A percentile compares a stretch with the other conserved stretches of the same genome.
Evolutionary conservation across 2,888 invertebrate genomes (phyloP).

Genomic region (Patella ulyssiponensis): DNA sequence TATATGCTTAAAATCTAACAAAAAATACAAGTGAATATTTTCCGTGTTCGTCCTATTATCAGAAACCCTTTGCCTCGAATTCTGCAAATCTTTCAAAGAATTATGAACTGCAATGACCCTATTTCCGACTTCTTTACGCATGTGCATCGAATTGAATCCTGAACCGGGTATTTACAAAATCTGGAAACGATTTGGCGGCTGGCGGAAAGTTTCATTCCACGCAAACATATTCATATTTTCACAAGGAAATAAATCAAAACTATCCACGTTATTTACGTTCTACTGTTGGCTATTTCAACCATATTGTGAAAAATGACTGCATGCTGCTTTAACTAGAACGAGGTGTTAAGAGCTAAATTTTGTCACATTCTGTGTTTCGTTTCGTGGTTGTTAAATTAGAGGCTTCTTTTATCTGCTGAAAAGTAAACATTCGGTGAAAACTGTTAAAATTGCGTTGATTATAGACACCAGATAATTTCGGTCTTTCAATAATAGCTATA

Average conservation of each 20-base stretch:
- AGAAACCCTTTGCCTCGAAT: background rate
- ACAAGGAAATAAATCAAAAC: background rate
- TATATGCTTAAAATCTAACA: constrained; percentile 7
- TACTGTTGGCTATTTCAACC: background rate
- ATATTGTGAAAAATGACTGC: background rate
- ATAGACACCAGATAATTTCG: no score
- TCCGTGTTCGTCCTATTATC: background rate
- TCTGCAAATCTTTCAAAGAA: background rate
- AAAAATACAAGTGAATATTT: background rate
- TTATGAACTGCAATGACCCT: background rate
- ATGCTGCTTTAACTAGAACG: no score
- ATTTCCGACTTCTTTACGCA: constrained; percentile 7
- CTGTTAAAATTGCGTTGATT: no score
- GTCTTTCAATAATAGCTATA: no score
- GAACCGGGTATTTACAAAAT: constrained; percentile 5
- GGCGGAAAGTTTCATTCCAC: background rate
- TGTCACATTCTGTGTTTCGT: background rate
- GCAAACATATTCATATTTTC: background rate
- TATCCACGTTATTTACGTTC: background rate
- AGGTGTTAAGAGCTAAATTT: background rate
- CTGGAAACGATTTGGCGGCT: background rate
- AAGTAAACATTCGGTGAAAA: no score
- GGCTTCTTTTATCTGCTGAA: no score
- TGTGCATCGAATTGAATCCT: constrained; percentile 7
- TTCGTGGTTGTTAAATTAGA: background rate